These are phyloP conservation scores for Ectobius pallidus DNA, from an alignment of 2,888 invertebrate genomes.

Conservation along the genomic window DNA sequence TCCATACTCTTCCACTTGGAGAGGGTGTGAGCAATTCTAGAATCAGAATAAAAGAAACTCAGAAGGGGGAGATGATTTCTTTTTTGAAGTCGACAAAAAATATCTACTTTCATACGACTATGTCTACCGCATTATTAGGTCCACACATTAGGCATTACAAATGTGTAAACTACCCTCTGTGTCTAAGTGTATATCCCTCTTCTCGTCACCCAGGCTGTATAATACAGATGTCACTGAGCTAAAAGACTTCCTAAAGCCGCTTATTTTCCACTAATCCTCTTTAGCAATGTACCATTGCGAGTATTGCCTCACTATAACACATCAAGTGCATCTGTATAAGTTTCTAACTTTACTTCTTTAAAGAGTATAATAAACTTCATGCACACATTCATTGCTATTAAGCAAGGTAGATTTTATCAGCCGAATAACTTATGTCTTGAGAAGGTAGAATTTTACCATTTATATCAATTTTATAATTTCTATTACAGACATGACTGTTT, in stretches of 20 bases:
- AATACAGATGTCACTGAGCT: constrained; percentile 20
- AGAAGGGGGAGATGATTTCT: neutral
- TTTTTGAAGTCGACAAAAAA: neutral
- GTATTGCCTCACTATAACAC: no score
- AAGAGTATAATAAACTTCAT: no score
- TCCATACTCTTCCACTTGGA: neutral
- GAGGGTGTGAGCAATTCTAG: neutral
- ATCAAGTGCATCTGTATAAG: no score
- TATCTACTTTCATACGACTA: constrained; percentile 7
- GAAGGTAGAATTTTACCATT: no score
- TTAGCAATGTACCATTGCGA: neutral
- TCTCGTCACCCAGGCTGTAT: neutral
- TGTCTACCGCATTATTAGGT: constrained; percentile 15
- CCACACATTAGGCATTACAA: neutral
- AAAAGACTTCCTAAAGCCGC: neutral
- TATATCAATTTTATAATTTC: no score
- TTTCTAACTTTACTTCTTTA: no score
- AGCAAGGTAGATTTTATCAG: no score
- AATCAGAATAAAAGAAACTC: constrained; percentile 1
- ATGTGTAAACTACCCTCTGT: constrained; percentile 6
- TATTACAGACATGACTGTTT: no score
- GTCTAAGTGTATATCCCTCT: neutral
- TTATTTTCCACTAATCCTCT: neutral
- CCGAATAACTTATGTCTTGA: no score
- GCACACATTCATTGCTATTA: no score